These are phyloP conservation scores for Cantharis rufa DNA, from an alignment of 2,888 invertebrate genomes.

Conservation along the genomic window DNA sequence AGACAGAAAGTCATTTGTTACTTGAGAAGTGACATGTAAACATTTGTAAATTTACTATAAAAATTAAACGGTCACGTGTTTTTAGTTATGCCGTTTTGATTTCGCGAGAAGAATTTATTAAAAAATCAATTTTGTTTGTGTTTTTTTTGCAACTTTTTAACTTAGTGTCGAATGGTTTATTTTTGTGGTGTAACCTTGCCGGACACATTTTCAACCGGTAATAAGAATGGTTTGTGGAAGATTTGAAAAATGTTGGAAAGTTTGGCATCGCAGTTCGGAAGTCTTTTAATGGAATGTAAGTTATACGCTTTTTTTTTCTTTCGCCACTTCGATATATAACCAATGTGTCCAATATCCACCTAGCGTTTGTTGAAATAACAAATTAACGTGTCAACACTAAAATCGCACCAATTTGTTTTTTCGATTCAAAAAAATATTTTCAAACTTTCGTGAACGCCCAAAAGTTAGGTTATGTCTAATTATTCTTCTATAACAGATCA, in stretches of 20 bases:
- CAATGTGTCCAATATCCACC: neutral
- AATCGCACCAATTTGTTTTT: neutral
- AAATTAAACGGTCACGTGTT: conserved; percentile 46
- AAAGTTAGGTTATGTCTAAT: conserved; percentile 4
- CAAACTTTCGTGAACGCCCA: conserved; percentile 11
- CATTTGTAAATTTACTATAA: conserved; percentile 43
- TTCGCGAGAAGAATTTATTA: conserved; percentile 7
- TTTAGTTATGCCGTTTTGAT: conserved; percentile 32
- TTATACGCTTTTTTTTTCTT: conserved; percentile 14
- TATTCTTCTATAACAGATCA: neutral
- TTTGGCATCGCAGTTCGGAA: conserved; percentile 36
- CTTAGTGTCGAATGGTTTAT: conserved; percentile 9
- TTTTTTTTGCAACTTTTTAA: conserved; percentile 18
- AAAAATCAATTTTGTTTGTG: conserved; percentile 2
- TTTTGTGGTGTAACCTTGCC: conserved; percentile 32
- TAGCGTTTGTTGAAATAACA: conserved; percentile 1
- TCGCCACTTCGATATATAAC: neutral
- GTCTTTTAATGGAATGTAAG: conserved; percentile 46
- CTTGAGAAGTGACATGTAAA: conserved; percentile 58
- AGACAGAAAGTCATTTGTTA: conserved; percentile 60
- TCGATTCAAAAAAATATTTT: neutral
- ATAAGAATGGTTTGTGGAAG: conserved; percentile 23
- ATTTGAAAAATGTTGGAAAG: conserved; percentile 23
- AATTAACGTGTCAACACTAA: neutral
- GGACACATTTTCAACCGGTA: conserved; percentile 17